These are phyloP conservation scores for Plumapathes pennacea DNA, from an alignment of 92 coral and sea anemone genomes.

Conservation along the genomic window DNA sequence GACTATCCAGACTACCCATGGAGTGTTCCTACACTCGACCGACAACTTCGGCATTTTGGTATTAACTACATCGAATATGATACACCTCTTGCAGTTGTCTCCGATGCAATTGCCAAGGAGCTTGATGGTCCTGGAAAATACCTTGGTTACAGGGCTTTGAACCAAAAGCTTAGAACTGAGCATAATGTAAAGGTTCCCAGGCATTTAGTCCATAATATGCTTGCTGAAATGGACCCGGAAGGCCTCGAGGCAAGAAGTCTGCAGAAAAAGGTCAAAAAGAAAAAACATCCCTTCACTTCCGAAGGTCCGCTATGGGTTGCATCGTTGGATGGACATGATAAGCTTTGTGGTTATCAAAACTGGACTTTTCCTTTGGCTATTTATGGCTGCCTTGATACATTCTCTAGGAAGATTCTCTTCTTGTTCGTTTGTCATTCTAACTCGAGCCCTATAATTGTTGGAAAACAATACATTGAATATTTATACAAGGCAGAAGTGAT, in stretches of 20 bases:
- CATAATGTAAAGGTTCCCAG: constrained; percentile 40
- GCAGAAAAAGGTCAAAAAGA: constrained; percentile 39
- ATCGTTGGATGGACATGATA: constrained; percentile 59
- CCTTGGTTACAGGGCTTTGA: constrained; percentile 53
- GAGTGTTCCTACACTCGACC: constrained; percentile 48
- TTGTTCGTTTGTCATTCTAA: constrained; percentile 63
- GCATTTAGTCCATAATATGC: constrained; percentile 34
- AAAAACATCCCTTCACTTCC: constrained; percentile 49
- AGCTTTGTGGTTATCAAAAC: constrained; percentile 72
- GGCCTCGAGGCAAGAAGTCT: constrained; percentile 51
- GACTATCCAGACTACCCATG: constrained; percentile 51
- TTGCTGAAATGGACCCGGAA: constrained; percentile 39
- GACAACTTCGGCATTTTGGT: constrained; percentile 50
- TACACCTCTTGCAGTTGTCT: constrained; percentile 31
- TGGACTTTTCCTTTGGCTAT: constrained; percentile 64
- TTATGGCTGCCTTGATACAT: constrained; percentile 60
- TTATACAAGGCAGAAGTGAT: constrained; percentile 34
- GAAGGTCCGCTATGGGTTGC: constrained; percentile 69
- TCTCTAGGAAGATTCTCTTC: constrained; percentile 52
- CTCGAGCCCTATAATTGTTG: constrained; percentile 41
- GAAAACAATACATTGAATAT: constrained; percentile 39
- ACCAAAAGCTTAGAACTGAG: constrained; percentile 51
- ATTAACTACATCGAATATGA: constrained; percentile 54
- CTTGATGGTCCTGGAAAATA: constrained; percentile 48
- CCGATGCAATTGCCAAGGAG: constrained; percentile 50